Conservation (phyloP, 35 echinoderm and acorn worm genomes). For the Apostichopus californicus region DNA sequence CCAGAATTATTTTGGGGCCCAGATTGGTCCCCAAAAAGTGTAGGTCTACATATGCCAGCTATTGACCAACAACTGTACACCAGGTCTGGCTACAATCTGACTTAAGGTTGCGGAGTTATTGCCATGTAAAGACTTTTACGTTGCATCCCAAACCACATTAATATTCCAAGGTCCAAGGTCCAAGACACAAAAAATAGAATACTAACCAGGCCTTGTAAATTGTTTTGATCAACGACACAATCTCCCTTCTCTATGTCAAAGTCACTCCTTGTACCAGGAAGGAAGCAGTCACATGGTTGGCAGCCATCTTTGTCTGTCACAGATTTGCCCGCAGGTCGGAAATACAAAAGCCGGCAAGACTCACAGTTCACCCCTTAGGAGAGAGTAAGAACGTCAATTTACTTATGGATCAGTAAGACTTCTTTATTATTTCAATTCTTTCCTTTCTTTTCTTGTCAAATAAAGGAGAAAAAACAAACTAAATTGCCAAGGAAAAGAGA, state of each 20-base stretch:
- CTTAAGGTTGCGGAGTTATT: too few relatives aligned
- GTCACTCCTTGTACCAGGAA: slow-evolving; percentile 82
- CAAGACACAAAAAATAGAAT: background rate
- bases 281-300: slow-evolving; percentile 75
- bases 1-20: too few relatives aligned
- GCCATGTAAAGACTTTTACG: too few relatives aligned
- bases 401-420: background rate
- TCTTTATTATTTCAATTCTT: background rate
- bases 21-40: too few relatives aligned
- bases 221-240: slow-evolving; percentile 78
- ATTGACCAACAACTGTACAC: too few relatives aligned
- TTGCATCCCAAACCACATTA: too few relatives aligned
- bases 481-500: background rate
- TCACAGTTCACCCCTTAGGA: slow-evolving; percentile 83
- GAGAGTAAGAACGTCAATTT: background rate
- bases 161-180: too few relatives aligned
- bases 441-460: background rate
- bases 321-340: slow-evolving; percentile 56
- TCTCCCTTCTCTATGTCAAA: slow-evolving; percentile 72
- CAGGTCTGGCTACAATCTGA: too few relatives aligned
- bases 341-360: slow-evolving; percentile 67
- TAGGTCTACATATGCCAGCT: too few relatives aligned
- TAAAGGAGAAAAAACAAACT: background rate
- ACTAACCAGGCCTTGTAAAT: slow-evolving; percentile 57
- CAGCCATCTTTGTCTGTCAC: slow-evolving; percentile 86